phyloP scores from a whole-genome alignment of 2,888 invertebrate genomes.

The Mesorhabditis spiculigera region DNA sequence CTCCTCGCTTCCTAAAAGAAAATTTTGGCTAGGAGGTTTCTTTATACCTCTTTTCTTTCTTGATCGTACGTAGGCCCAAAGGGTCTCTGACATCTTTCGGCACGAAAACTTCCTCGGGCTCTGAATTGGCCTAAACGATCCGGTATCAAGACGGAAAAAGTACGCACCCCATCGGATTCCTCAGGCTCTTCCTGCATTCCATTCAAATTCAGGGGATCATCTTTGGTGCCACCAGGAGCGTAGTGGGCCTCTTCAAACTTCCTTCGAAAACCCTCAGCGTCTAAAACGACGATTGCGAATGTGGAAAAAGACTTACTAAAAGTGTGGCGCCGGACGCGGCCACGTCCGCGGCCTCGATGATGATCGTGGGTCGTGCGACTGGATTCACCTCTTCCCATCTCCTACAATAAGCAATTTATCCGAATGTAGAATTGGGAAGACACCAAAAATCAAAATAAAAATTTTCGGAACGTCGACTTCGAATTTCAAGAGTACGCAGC shows the following conservation, averaged over 20 bases:
- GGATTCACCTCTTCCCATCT: neutral
- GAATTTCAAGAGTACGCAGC: no score
- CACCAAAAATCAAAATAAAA: no score
- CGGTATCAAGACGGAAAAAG: neutral
- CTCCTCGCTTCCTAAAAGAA: neutral
- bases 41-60: neutral
- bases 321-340: neutral
- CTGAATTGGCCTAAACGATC: neutral
- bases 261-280: neutral
- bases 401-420: neutral
- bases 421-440: no score
- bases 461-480: no score
- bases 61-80: neutral
- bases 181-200: neutral
- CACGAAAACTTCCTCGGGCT: neutral
- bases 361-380: neutral
- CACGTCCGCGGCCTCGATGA: neutral
- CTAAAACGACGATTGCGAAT: neutral
- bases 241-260: conserved; percentile 4
- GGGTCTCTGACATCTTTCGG: neutral
- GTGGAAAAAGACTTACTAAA: neutral
- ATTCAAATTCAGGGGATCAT: conserved; percentile 22
- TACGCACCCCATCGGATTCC: neutral
- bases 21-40: neutral
- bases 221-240: conserved; percentile 23